Evolutionary conservation across 2,113 vertebrate genomes (phyloP).

Genomic region (Spilogale gracilis): DNA sequence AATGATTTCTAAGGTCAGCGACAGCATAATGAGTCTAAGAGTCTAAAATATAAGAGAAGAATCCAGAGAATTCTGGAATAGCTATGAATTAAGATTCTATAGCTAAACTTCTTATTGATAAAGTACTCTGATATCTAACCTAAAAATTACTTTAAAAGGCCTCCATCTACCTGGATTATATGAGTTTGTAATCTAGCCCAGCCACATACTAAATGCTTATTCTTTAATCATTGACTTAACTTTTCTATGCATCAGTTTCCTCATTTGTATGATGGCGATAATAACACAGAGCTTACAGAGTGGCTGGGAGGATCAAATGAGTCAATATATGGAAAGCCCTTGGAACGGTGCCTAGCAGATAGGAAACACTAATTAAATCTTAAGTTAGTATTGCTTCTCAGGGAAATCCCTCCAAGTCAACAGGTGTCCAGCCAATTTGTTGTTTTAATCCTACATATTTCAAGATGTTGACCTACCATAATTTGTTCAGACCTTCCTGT

Average conservation of each 20-base stretch:
- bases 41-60: slow-evolving; percentile 36
- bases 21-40: background rate
- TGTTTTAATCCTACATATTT: slow-evolving; percentile 46
- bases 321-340: background rate
- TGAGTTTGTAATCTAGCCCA: background rate
- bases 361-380: slow-evolving; percentile 55
- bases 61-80: background rate
- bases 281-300: background rate
- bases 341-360: background rate
- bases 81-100: slow-evolving; percentile 3
- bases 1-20: background rate
- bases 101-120: background rate
- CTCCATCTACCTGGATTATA: background rate
- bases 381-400: background rate
- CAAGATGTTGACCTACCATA: background rate
- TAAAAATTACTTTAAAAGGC: background rate
- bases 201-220: background rate
- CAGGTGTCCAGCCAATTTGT: background rate
- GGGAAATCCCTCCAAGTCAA: slow-evolving; percentile 30
- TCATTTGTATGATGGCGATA: background rate
- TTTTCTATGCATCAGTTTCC: background rate
- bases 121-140: background rate
- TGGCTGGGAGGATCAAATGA: background rate
- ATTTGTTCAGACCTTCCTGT: background rate
- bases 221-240: background rate